Evolutionary conservation across 1,140 invertebrate genomes (phyloP), one percentile per base, ranked within the genome.

Genomic region (Pemphigus obesinymphae): DNA sequence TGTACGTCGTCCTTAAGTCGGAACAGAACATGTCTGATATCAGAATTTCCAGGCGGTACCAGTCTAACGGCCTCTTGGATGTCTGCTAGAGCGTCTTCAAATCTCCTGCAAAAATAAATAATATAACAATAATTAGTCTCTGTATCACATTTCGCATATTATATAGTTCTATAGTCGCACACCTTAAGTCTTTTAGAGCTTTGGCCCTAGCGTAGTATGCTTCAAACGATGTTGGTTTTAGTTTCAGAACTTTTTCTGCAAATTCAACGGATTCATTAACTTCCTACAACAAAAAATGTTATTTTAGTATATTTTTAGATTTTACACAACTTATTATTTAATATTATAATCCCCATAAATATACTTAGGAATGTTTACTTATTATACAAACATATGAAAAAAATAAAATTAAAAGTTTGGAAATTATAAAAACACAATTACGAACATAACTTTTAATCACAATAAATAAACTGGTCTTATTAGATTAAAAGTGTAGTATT

Each of bases 161-260:
- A n/a, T n/a, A 53, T 0, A 50, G 17, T 58, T 43, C 58, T 43
- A 55, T 48, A 45, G 17, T 29, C 31, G 84, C 86, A 85, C 85
- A 90, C 89, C 87, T 89, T 78, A 90, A 85, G 83, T 96, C 95
- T 82, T 96, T 89, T 73, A 92, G 91, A 10, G 95, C 96, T 85
- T 96, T 92, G 0, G 96, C 93, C 85, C 96, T 89, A 2, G 95
- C 95, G 87, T 97, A 97, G 85, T 92, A 96, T 2, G 95, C 96
- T 88, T 98, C 96, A 86, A 95, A 97, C 1, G 94, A 96, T 85
- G 93, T 91, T 7, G 94, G 92, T 84, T 94, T 93, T 82, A 96
- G 88, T 66, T 92, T 90, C 34, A 97, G 89, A 0, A 95, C 96
- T 87, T 95, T 91, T 55, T 93, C 92, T 5, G 96, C 95, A 72